These are phyloP conservation scores for Stichopus horrens DNA, from an alignment of 53 echinoderm and acorn worm species.

Conservation along the genomic window DNA sequence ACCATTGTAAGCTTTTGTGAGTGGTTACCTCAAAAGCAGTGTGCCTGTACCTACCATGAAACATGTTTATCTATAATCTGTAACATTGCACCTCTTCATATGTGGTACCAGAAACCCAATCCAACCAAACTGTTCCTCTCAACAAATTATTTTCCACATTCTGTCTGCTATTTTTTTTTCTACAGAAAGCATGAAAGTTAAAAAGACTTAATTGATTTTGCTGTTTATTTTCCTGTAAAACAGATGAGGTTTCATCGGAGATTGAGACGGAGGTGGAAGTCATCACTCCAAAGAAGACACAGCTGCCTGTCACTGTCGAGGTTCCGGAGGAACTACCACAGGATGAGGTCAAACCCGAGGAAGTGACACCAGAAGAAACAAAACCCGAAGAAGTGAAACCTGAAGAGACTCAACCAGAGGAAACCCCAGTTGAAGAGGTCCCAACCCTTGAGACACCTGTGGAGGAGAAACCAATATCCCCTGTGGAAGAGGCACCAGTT, in stretches of 20 bases:
- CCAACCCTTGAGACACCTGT: conserved; percentile 28
- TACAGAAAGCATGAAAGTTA: too few species aligned
- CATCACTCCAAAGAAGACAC: conserved; percentile 52
- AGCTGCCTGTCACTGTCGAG: conserved; percentile 21
- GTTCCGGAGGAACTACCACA: conserved; percentile 48
- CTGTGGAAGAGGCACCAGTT: conserved; percentile 32
- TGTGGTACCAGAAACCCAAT: too few species aligned
- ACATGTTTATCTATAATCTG: too few species aligned
- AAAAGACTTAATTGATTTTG: too few species aligned
- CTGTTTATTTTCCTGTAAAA: not conserved
- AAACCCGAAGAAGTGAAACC: conserved; percentile 40
- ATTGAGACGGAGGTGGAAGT: conserved; percentile 89
- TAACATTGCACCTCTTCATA: too few species aligned
- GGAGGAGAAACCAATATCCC: not conserved
- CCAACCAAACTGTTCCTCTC: too few species aligned
- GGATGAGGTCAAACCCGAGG: conserved; percentile 44
- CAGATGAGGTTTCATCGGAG: conserved; percentile 81
- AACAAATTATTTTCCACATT: too few species aligned
- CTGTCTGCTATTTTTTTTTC: too few species aligned
- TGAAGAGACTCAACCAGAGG: conserved; percentile 14
- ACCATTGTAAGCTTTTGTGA: too few species aligned
- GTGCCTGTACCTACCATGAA: too few species aligned
- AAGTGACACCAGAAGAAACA: conserved; percentile 30
- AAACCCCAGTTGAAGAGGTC: conserved; percentile 42
- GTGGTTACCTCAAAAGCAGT: too few species aligned